Conservation (phyloP, 2,113 vertebrate genomes). For the Gobiocypris rarus region DNA sequence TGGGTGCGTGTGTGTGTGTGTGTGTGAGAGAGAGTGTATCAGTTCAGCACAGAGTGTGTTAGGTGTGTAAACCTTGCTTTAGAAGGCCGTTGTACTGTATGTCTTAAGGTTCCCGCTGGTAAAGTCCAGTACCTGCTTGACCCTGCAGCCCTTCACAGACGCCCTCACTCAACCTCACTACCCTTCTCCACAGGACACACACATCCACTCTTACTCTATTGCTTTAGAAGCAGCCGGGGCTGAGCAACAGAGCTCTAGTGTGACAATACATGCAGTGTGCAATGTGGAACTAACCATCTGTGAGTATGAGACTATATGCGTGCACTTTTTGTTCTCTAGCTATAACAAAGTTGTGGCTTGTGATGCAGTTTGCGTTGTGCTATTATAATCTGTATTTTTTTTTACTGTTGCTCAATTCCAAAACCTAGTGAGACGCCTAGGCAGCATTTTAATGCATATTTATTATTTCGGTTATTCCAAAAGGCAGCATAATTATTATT, state of each 20-base stretch:
- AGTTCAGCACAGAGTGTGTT: neutral
- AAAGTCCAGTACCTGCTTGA: slow-evolving; percentile 32
- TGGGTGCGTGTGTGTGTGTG: neutral
- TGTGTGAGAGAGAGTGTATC: neutral
- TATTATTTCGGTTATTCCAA: neutral
- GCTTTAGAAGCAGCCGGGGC: neutral
- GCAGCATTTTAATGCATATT: neutral
- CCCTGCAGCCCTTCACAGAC: slow-evolving; percentile 2
- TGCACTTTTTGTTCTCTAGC: neutral
- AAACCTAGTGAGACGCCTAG: neutral
- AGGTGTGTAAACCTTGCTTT: neutral
- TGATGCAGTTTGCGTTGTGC: neutral
- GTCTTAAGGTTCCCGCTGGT: slow-evolving; percentile 31
- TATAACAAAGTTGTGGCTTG: neutral
- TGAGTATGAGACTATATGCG: neutral
- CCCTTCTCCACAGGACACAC: slow-evolving; percentile 22
- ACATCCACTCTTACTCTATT: neutral
- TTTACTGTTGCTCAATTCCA: neutral
- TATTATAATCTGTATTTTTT: neutral
- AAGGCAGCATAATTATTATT: neutral
- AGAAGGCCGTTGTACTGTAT: slow-evolving; percentile 2
- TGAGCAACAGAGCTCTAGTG: slow-evolving; percentile 1
- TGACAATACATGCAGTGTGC: slow-evolving; percentile 5
- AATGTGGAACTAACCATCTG: slow-evolving; percentile 7
- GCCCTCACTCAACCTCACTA: slow-evolving; percentile 15